phyloP scores from a whole-genome alignment of 1,140 invertebrate genomes.

The Bactericera cockerelli region DNA sequence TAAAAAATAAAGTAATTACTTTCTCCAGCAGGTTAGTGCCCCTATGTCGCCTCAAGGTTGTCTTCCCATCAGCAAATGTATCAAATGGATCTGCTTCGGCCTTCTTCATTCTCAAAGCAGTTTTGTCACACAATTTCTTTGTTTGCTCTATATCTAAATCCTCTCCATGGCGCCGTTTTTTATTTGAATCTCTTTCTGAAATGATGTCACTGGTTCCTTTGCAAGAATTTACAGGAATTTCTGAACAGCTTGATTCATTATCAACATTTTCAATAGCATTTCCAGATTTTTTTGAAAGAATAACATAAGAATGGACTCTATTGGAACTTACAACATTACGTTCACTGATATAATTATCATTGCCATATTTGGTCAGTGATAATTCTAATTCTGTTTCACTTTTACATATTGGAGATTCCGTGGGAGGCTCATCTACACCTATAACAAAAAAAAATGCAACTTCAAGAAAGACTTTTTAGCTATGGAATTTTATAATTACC shows the following conservation, averaged over 20 bases:
- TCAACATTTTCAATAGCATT: background rate
- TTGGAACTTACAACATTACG: background rate
- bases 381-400: background rate
- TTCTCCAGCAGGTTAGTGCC: slow-evolving; percentile 2
- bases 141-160: too few relatives aligned
- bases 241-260: too few relatives aligned
- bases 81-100: background rate
- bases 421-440: background rate
- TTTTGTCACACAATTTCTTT: too few relatives aligned
- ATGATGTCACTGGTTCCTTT: too few relatives aligned
- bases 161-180: too few relatives aligned
- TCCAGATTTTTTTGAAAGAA: background rate
- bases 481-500: background rate
- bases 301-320: background rate
- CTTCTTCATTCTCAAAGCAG: too few relatives aligned
- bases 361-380: background rate
- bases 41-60: background rate
- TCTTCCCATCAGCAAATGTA: background rate
- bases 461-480: background rate
- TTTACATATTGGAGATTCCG: background rate
- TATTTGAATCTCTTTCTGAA: too few relatives aligned
- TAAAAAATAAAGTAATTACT: background rate
- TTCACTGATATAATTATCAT: background rate
- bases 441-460: background rate
- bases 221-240: too few relatives aligned